Base-by-base conservation (phyloP, 2,888 invertebrate species). In the Prosopocoilus inquinatus region DNA sequence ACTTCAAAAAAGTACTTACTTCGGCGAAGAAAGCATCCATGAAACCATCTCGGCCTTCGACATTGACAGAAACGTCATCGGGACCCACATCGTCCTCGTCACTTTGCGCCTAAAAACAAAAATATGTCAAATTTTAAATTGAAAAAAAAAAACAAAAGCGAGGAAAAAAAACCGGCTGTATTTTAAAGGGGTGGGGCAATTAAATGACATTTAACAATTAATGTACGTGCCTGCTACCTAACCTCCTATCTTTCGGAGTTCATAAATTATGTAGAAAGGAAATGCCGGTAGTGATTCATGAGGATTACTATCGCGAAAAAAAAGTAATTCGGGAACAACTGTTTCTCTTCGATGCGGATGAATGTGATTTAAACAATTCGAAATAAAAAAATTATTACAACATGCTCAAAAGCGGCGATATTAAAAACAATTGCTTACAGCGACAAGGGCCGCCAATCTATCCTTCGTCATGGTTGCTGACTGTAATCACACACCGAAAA, bases 21-120 rank as follows among this genome's bases (percentile, higher is more conserved):
- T 98, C 98, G 80, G 94, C 95, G 82, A 99, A 99, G 84, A 99
- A 99, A 79, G 97, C 97, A 79, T 98, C 97, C 97, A 99, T 98
- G 83, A 94, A 97, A 74, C 95, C 94, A 76, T 90, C 90, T 67
- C 85, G 85, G 68, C 90, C 90, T 79, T 96, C 96, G 75, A 96
- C 93, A 78, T 90, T 93, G 83, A 96, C 94, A 79, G 94, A 91
- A 80, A 95, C 94, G 78, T 96, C 96, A 80, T 95, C 95, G 67
- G 91, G 90, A 68, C 91, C 93, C 75, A 89, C 93, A 78, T 97
- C 96, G 81, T 97, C 96, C 76, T 92, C 92, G 81, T 97, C 97
- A 82, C 96, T 96, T 84, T 96, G 96, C 79, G 96, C 96, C 95
- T 95, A 82, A 45, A 79, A 80, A 47, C 44, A 11, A 48, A 43